A percentile compares a stretch with the other conserved stretches of the same genome.
Evolutionary conservation across 2,888 invertebrate species (phyloP).

Genomic region (Zele albiditarsus): DNA sequence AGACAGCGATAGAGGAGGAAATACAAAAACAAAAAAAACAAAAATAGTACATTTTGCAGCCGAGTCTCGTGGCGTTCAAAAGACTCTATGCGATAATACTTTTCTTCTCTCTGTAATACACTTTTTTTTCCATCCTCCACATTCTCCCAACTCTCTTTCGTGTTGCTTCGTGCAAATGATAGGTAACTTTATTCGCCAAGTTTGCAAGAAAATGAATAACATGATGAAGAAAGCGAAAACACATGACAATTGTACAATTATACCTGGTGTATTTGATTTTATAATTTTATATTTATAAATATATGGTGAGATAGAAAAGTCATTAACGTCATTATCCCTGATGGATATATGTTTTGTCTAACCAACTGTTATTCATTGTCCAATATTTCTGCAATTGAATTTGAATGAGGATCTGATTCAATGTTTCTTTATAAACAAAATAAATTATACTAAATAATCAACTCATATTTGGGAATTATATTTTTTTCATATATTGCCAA

Average conservation of each 20-base stretch:
- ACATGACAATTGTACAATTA: conserved; percentile 37
- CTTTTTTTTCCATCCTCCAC: background rate
- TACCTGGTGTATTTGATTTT: background rate
- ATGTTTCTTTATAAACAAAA: no score
- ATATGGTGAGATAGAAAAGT: no score
- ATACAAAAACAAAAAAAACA: conserved; percentile 2
- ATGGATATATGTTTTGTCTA: no score
- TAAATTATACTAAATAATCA: no score
- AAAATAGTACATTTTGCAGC: conserved; percentile 25
- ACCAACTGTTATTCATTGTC: no score
- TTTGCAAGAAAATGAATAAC: conserved; percentile 3
- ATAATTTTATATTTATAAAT: no score
- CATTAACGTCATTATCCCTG: no score
- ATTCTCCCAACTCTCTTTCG: conserved; percentile 12
- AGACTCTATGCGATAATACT: conserved; percentile 26
- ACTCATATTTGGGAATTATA: no score
- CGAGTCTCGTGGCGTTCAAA: conserved; percentile 1
- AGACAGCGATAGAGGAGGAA: conserved; percentile 3
- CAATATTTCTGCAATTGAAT: no score
- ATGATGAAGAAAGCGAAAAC: background rate
- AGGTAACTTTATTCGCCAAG: conserved; percentile 21
- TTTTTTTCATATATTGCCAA: no score
- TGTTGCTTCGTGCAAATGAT: conserved; percentile 17
- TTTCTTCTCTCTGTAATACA: background rate
- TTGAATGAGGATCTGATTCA: no score